Conservation (phyloP, 2,113 vertebrate species). For the Heterotilapia buettikoferi region DNA sequence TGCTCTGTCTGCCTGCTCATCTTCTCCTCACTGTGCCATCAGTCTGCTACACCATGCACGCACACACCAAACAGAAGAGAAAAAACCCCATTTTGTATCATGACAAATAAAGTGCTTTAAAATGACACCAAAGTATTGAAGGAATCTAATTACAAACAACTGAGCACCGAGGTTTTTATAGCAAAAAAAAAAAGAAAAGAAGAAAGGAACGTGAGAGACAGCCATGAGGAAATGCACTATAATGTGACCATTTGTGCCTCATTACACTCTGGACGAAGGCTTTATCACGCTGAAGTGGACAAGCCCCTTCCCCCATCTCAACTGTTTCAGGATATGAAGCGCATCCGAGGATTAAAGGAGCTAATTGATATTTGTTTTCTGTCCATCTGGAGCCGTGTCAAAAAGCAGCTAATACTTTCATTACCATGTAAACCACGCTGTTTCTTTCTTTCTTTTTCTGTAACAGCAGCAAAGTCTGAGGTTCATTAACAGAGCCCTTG, state of each 20-base stretch:
- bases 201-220: neutral
- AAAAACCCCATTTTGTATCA: accelerated
- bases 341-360: constrained; percentile 23
- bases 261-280: constrained; percentile 11
- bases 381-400: constrained; percentile 27
- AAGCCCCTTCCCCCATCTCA: neutral
- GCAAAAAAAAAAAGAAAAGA: neutral
- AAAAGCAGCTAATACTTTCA: constrained; percentile 17
- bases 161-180: neutral
- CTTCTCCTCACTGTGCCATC: neutral
- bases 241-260: neutral
- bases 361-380: constrained; percentile 48
- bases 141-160: neutral
- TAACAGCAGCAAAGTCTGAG: constrained; percentile 23
- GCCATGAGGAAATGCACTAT: neutral
- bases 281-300: neutral
- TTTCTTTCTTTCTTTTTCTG: constrained; percentile 21
- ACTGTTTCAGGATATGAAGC: neutral
- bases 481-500: constrained; percentile 28
- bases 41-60: neutral
- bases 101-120: neutral
- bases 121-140: neutral
- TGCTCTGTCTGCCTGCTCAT: neutral
- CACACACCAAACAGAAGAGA: neutral
- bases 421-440: constrained; percentile 44